Conservation (phyloP, 2,888 invertebrate genomes). For the Exocentrus adspersus region DNA sequence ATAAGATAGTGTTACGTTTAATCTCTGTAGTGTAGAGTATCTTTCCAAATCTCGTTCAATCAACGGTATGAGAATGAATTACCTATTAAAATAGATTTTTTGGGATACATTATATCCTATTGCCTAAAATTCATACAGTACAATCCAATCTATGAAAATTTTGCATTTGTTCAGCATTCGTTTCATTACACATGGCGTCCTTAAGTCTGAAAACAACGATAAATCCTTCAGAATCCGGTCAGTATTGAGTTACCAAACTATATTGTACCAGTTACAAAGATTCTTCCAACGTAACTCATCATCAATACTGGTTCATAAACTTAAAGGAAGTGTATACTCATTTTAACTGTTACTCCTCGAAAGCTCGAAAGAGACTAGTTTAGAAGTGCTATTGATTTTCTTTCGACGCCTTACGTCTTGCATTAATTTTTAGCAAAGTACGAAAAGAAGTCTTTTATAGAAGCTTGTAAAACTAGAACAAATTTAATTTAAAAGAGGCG, state of each 20-base stretch:
- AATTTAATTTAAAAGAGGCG: constrained; percentile 23
- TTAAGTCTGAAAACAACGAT: background rate
- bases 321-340: background rate
- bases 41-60: too few species aligned
- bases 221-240: background rate
- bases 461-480: constrained; percentile 6
- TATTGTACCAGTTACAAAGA: background rate
- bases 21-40: too few species aligned
- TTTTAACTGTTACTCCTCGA: background rate
- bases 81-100: too few species aligned
- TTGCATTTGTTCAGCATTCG: background rate
- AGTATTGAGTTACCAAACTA: background rate
- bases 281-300: background rate
- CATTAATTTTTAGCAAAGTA: background rate
- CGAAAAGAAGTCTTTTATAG: background rate
- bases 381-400: constrained; percentile 1
- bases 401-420: background rate
- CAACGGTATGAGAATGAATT: too few species aligned
- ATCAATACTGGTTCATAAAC: background rate
- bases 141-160: background rate
- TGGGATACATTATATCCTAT: too few species aligned
- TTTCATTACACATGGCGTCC: background rate
- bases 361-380: background rate
- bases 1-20: too few species aligned
- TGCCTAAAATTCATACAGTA: background rate